Conservation (phyloP, 2,888 invertebrate species). For the Aplocera efformata region DNA sequence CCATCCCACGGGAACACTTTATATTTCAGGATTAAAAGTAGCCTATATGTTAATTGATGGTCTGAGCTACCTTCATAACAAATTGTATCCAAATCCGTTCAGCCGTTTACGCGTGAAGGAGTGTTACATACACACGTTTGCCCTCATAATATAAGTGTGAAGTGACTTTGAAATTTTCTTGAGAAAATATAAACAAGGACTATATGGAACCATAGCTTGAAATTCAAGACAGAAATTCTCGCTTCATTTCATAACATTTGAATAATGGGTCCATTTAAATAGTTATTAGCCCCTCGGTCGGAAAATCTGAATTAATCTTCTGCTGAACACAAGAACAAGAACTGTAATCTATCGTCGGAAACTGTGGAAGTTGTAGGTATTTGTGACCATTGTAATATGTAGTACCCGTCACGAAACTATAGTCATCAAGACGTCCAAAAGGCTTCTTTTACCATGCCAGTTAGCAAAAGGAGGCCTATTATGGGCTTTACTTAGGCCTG, state of each 20-base stretch:
- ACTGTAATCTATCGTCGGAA: slow-evolving; percentile 39
- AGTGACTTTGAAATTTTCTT: too few relatives aligned
- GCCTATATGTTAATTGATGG: too few relatives aligned
- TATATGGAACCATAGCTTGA: slow-evolving; percentile 5
- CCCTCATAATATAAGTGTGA: too few relatives aligned
- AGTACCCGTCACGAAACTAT: neutral
- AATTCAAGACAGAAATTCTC: slow-evolving; percentile 5
- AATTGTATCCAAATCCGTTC: too few relatives aligned
- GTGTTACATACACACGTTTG: too few relatives aligned
- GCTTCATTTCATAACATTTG: slow-evolving; percentile 20
- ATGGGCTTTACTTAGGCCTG: too few relatives aligned
- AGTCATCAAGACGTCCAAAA: neutral
- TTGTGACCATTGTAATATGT: slow-evolving; percentile 23
- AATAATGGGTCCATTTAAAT: slow-evolving; percentile 29
- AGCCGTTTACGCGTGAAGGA: too few relatives aligned
- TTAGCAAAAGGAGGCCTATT: too few relatives aligned
- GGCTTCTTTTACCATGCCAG: neutral
- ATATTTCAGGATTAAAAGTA: too few relatives aligned
- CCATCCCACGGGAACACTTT: too few relatives aligned
- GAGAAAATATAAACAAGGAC: neutral
- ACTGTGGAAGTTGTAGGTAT: slow-evolving; percentile 27
- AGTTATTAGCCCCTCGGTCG: slow-evolving; percentile 29
- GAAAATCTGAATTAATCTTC: slow-evolving; percentile 41
- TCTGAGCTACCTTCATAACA: too few relatives aligned
- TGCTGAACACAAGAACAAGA: slow-evolving; percentile 41